Evolutionary conservation across 2,113 vertebrate species (phyloP).

Genomic region (Nyctereutes procyonoides): DNA sequence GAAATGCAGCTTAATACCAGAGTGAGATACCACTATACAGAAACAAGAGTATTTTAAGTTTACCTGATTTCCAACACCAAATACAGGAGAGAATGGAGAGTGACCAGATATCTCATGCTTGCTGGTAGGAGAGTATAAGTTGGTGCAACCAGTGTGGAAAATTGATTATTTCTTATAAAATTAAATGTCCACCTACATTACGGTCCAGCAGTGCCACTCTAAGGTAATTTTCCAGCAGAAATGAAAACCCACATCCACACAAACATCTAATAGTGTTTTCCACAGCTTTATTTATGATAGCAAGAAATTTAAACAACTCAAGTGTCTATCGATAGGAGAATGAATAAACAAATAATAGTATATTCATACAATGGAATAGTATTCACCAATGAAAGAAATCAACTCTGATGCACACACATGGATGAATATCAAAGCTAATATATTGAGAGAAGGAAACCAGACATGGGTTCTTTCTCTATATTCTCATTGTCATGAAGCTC

Average conservation of each 20-base stretch:
- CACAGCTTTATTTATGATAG: neutral
- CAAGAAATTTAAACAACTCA: neutral
- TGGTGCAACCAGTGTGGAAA: neutral
- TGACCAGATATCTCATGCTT: fast-evolving
- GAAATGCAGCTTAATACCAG: neutral
- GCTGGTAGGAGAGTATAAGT: neutral
- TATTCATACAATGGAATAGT: neutral
- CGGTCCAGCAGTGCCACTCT: neutral
- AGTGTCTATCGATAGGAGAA: neutral
- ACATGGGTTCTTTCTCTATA: neutral
- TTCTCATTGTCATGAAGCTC: neutral
- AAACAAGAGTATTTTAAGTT: neutral
- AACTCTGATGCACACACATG: neutral
- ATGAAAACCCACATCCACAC: neutral
- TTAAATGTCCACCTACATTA: neutral
- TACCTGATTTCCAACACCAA: neutral
- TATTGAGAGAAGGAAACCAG: neutral
- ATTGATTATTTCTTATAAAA: neutral
- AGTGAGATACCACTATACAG: neutral
- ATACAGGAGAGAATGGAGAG: fast-evolving
- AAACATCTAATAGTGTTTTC: neutral
- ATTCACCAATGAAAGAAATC: neutral
- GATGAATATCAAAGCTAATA: neutral
- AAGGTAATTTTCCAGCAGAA: neutral
- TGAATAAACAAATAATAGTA: neutral